These are phyloP conservation scores for Micrasema minimum DNA, from an alignment of 1,140 invertebrate genomes.

Conservation along the genomic window DNA sequence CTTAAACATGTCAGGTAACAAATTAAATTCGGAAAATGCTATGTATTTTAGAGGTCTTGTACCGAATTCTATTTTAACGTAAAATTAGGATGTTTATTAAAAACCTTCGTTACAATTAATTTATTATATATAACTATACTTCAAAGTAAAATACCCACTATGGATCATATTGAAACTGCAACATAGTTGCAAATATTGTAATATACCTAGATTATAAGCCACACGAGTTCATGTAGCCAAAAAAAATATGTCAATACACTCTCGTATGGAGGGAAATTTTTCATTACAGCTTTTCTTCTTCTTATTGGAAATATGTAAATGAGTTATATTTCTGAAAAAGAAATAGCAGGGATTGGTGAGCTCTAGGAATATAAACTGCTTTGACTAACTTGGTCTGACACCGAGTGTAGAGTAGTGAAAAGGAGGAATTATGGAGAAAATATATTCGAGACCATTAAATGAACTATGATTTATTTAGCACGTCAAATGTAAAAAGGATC, in stretches of 20 bases:
- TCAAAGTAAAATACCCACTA: no score
- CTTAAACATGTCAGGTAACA: no score
- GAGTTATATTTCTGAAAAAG: constrained; percentile 13
- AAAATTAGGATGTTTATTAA: no score
- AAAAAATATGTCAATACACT: background rate
- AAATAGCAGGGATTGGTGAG: constrained; percentile 12
- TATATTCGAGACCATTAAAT: constrained; percentile 19
- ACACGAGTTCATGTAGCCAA: background rate
- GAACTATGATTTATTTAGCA: constrained; percentile 15
- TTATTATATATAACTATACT: no score
- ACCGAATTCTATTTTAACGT: no score
- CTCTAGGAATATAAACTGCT: constrained; percentile 1
- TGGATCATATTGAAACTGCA: no score
- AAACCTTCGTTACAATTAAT: no score
- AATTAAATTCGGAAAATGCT: no score
- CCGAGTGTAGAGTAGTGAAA: background rate
- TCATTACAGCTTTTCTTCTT: background rate
- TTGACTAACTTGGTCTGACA: constrained; percentile 2
- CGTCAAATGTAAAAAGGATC: constrained; percentile 10
- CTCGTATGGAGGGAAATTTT: no score
- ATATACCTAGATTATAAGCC: no score
- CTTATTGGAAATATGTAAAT: constrained; percentile 32
- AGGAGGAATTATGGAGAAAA: constrained; percentile 5
- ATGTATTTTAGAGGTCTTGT: no score
- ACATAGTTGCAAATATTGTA: no score